A percentile compares a stretch with the other conserved stretches of the same genome.
Conservation (phyloP, 2,888 invertebrate species). For the Morpho deidamia region DNA sequence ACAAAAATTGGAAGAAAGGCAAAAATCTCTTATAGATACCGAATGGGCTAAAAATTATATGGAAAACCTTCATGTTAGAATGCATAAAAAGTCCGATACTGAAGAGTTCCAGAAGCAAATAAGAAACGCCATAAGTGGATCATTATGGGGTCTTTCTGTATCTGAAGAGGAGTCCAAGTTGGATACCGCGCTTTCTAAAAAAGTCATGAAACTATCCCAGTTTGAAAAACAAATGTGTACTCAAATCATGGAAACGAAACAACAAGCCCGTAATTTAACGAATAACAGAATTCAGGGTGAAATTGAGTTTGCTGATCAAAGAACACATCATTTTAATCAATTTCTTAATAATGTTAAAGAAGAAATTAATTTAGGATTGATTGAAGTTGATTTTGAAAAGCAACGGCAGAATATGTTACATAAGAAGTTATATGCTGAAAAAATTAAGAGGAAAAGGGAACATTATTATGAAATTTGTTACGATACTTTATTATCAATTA, state of each 20-base stretch:
- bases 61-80: conserved; percentile 63
- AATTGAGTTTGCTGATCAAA: conserved; percentile 65
- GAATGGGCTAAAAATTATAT: conserved; percentile 70
- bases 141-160: conserved; percentile 74
- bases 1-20: conserved; percentile 42
- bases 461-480: conserved; percentile 71
- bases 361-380: conserved; percentile 60
- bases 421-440: conserved; percentile 72
- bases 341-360: conserved; percentile 62
- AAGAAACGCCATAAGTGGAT: conserved; percentile 62
- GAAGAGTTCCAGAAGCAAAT: conserved; percentile 70
- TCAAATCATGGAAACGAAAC: conserved; percentile 80
- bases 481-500: conserved; percentile 72
- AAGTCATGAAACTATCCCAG: conserved; percentile 79
- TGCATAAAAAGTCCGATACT: conserved; percentile 54
- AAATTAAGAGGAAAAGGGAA: conserved; percentile 65
- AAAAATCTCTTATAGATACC: conserved; percentile 44
- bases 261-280: conserved; percentile 75
- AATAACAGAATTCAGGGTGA: conserved; percentile 73
- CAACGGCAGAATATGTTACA: conserved; percentile 72
- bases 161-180: conserved; percentile 71
- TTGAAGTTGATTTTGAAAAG: conserved; percentile 74
- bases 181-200: conserved; percentile 71
- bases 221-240: conserved; percentile 83
- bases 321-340: conserved; percentile 66